phyloP scores from a whole-genome alignment of 92 coral and sea anemone genomes.

The Epizoanthus stellaris region DNA sequence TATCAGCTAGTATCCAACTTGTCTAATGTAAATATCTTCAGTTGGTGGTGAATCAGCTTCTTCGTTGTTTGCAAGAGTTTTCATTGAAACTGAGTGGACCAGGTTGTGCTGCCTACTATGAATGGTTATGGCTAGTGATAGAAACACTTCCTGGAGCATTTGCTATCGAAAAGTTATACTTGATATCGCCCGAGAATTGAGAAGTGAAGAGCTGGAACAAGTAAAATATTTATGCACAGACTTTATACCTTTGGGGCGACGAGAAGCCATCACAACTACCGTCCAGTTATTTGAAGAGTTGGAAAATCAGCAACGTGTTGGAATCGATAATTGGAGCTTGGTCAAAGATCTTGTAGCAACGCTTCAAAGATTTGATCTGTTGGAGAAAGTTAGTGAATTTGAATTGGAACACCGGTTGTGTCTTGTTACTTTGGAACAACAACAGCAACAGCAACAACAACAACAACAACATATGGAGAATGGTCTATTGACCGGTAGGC shows the following conservation, averaged over 20 bases:
- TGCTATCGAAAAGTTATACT: constrained; percentile 10
- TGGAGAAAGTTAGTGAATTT: constrained; percentile 16
- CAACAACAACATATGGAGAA: no score
- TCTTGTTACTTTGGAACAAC: not conserved
- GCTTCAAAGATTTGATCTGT: constrained; percentile 18
- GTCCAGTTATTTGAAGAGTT: constrained; percentile 20
- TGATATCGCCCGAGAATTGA: constrained; percentile 19
- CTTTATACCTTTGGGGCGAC: not conserved
- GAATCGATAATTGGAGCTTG: constrained; percentile 13
- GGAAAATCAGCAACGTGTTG: constrained; percentile 29
- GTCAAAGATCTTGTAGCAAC: constrained; percentile 1
- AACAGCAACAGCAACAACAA: not conserved
- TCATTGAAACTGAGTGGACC: no score
- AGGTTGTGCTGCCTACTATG: no score
- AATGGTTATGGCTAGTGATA: not conserved
- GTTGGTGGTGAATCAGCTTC: no score
- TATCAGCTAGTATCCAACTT: no score
- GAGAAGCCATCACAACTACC: constrained; percentile 13
- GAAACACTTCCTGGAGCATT: not conserved
- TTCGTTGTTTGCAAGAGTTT: no score
- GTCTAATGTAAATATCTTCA: no score
- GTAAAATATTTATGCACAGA: not conserved
- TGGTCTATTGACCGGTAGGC: no score
- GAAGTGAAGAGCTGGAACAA: constrained; percentile 20
- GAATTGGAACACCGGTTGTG: constrained; percentile 5